These are phyloP conservation scores for Petrolisthes manimaculis DNA, from an alignment of 2,888 invertebrate genomes.

Conservation along the genomic window DNA sequence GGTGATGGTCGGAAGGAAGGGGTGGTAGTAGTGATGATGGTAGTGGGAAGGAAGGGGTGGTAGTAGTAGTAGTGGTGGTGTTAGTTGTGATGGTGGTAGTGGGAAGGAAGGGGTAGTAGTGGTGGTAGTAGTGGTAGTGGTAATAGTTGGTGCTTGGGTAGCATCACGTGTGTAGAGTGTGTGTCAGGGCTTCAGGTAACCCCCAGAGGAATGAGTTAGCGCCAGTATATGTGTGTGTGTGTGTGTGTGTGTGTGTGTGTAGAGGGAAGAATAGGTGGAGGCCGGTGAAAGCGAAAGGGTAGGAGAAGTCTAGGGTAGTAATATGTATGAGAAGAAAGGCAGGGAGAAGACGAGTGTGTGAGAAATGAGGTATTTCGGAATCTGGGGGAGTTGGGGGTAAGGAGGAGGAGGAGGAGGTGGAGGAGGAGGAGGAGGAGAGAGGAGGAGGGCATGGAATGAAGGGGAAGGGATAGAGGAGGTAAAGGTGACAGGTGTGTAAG, in stretches of 20 bases:
- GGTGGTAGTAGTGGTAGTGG: no score
- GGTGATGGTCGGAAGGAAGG: no score
- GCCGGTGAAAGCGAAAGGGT: background rate
- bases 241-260: background rate
- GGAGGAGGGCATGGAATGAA: background rate
- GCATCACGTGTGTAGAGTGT: no score
- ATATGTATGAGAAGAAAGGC: background rate
- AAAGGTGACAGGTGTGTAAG: background rate
- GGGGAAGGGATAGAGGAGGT: background rate
- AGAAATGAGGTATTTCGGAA: background rate
- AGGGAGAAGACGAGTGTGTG: background rate
- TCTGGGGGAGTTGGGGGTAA: background rate
- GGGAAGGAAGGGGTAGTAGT: no score
- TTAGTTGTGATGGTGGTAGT: no score
- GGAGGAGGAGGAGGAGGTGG: background rate
- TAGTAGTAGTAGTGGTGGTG: no score
- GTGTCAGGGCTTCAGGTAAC: no score
- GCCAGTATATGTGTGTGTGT: conserved; percentile 3
- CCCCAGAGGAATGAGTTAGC: no score
- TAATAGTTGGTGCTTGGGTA: no score
- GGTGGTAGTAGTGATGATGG: no score
- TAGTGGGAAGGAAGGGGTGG: no score
- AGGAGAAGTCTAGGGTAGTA: background rate
- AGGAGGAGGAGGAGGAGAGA: background rate
- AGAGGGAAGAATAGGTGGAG: background rate